These are phyloP conservation scores for Pseudeuparius sepicola DNA, from an alignment of 2,888 invertebrate genomes.

Conservation along the genomic window DNA sequence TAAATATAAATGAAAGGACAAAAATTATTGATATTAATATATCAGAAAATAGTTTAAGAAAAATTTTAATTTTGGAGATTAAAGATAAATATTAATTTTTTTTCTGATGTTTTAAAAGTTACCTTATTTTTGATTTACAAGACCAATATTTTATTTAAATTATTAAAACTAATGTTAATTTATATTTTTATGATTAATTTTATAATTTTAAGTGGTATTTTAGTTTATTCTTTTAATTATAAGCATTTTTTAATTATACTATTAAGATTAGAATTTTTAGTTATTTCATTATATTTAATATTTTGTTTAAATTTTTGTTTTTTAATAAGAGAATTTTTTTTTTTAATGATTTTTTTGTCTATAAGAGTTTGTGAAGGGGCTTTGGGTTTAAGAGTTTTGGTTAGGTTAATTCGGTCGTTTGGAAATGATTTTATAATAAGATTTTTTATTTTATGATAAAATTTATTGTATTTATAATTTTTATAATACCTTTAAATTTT, in stretches of 20 bases:
- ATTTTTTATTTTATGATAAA: slow-evolving; percentile 51
- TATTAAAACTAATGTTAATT: slow-evolving; percentile 52
- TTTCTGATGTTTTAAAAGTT: slow-evolving; percentile 51
- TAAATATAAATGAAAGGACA: slow-evolving; percentile 36
- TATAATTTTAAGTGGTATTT: slow-evolving; percentile 43
- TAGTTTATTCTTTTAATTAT: slow-evolving; percentile 46
- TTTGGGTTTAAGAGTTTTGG: slow-evolving; percentile 52
- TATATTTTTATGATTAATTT: too few species aligned
- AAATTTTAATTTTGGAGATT: slow-evolving; percentile 66
- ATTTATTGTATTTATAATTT: slow-evolving; percentile 41
- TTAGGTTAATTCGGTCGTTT: slow-evolving; percentile 50
- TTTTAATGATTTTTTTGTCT: slow-evolving; percentile 51
- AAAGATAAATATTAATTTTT: slow-evolving; percentile 47
- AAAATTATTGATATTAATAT: slow-evolving; percentile 34
- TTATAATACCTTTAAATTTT: slow-evolving; percentile 46
- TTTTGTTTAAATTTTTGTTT: slow-evolving; percentile 39
- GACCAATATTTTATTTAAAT: slow-evolving; percentile 43
- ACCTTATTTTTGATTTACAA: slow-evolving; percentile 56
- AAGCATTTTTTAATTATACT: slow-evolving; percentile 51
- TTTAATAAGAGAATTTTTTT: slow-evolving; percentile 44
- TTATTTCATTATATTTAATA: slow-evolving; percentile 46
- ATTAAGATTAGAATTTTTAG: slow-evolving; percentile 52
- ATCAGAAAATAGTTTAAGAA: slow-evolving; percentile 52
- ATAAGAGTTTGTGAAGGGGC: slow-evolving; percentile 56
- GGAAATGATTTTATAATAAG: slow-evolving; percentile 55